These are phyloP conservation scores for Chionis minor DNA, from an alignment of 2,113 vertebrate genomes.

Conservation along the genomic window DNA sequence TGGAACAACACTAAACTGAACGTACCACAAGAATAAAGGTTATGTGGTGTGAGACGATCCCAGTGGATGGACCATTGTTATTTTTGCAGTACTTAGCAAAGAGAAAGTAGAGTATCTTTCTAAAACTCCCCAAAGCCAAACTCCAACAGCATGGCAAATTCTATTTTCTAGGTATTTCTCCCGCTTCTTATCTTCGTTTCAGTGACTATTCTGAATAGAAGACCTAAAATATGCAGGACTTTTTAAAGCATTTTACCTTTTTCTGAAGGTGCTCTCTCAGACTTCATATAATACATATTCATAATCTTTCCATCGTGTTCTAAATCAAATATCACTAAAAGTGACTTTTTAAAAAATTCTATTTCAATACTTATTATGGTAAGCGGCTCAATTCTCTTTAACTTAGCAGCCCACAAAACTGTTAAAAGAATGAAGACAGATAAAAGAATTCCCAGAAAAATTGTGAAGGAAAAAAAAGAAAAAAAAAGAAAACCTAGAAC, in stretches of 20 bases:
- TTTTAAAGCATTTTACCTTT: not conserved
- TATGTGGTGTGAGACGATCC: not conserved
- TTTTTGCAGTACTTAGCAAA: not conserved
- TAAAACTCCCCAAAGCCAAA: not conserved
- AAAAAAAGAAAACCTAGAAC: not conserved
- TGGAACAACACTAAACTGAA: not conserved
- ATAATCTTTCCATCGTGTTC: not conserved
- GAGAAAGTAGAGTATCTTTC: not conserved
- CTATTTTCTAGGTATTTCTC: not conserved
- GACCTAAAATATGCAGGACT: not conserved
- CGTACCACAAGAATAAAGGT: not conserved
- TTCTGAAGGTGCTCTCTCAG: not conserved
- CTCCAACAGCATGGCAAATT: not conserved
- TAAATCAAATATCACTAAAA: not conserved
- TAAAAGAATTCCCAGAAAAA: not conserved
- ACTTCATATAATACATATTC: not conserved
- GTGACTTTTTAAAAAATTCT: not conserved
- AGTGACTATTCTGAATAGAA: not conserved
- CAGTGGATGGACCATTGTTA: not conserved
- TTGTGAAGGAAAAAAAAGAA: not conserved
- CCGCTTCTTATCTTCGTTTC: not conserved
- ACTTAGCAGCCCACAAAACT: not conserved
- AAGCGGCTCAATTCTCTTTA: not conserved
- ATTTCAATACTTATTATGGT: not conserved
- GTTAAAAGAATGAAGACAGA: not conserved